Evolutionary conservation across 2,888 invertebrate species (phyloP).

Genomic region (Myopa testacea): DNA sequence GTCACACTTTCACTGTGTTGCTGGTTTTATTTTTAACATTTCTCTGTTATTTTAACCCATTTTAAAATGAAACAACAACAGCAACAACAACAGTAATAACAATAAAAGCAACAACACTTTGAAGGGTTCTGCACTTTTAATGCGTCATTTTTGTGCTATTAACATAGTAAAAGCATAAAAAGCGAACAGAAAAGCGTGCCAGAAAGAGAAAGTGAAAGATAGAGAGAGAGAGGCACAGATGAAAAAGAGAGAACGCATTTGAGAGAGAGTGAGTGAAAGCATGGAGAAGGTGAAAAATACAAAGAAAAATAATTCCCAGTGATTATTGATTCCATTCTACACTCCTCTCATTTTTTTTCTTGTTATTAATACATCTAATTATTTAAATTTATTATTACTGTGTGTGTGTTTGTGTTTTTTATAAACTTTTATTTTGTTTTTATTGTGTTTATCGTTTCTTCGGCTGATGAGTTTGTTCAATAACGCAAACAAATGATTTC

Average conservation of each 20-base stretch:
- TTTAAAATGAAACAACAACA: not conserved
- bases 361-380: not conserved
- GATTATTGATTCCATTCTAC: not conserved
- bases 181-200: not conserved
- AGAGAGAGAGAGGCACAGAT: not conserved
- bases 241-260: not conserved
- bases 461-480: not conserved
- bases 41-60: constrained; percentile 17
- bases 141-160: constrained; percentile 36
- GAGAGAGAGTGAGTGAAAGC: not conserved
- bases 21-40: not conserved
- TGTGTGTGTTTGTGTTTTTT: too few species aligned
- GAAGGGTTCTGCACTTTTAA: constrained; percentile 31
- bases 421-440: too few species aligned
- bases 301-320: too few species aligned
- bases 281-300: not conserved
- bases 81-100: not conserved
- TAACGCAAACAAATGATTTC: not conserved
- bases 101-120: not conserved
- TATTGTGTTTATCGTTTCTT: too few species aligned
- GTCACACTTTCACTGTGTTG: not conserved
- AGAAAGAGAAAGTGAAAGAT: not conserved
- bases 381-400: too few species aligned
- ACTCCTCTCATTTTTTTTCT: not conserved
- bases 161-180: not conserved